These are phyloP conservation scores for Molorchus minor DNA, from an alignment of 2,888 invertebrate species.

Conservation along the genomic window DNA sequence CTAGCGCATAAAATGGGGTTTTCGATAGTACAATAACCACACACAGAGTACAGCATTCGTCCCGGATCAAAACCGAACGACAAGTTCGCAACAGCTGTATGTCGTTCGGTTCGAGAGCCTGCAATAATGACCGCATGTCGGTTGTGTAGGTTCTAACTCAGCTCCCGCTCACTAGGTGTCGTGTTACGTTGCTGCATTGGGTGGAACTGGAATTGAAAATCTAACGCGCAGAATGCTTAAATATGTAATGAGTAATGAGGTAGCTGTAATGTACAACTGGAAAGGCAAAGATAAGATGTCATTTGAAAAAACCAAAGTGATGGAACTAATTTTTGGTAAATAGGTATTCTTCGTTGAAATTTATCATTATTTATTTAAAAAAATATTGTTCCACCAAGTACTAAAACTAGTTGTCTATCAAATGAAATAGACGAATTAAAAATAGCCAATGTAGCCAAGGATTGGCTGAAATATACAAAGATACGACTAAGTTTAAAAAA, in stretches of 20 bases:
- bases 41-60: too few relatives aligned
- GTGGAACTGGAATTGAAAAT: background rate
- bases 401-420: background rate
- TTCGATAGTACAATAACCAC: too few relatives aligned
- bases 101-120: too few relatives aligned
- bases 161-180: too few relatives aligned
- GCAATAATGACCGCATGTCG: too few relatives aligned
- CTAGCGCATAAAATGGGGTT: too few relatives aligned
- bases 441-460: background rate
- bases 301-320: constrained; percentile 9
- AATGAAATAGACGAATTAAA: background rate
- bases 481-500: background rate
- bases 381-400: too few relatives aligned
- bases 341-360: too few relatives aligned
- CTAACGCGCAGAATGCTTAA: background rate
- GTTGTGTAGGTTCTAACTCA: too few relatives aligned
- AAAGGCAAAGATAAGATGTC: constrained; percentile 1
- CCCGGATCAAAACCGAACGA: too few relatives aligned
- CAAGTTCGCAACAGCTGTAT: too few relatives aligned
- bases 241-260: constrained; percentile 3
- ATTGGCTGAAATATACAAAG: background rate
- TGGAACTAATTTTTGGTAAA: constrained; percentile 4
- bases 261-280: background rate
- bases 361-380: too few relatives aligned
- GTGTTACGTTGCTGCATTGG: constrained; percentile 9